These are phyloP conservation scores for Melanotus villosus DNA, from an alignment of 2,888 invertebrate species.

Conservation along the genomic window DNA sequence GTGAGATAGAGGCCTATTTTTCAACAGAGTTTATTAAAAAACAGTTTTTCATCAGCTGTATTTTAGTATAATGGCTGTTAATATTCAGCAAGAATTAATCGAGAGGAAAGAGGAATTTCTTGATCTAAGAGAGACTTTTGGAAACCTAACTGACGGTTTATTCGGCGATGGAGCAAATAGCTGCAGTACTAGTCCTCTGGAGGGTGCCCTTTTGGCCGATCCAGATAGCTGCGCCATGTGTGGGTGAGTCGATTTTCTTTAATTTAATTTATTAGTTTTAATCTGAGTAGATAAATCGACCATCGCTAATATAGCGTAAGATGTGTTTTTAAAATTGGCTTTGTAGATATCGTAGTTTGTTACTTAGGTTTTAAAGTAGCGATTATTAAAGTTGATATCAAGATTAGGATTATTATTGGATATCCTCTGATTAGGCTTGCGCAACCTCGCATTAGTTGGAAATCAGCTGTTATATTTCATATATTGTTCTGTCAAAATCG, in stretches of 20 bases:
- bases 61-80: constrained; percentile 57
- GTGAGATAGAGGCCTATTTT: constrained; percentile 53
- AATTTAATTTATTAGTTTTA: too few species aligned
- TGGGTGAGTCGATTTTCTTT: constrained; percentile 60
- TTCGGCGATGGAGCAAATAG: constrained; percentile 66
- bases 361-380: too few species aligned
- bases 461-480: too few species aligned
- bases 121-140: constrained; percentile 62
- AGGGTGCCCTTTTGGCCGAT: constrained; percentile 66
- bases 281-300: too few species aligned
- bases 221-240: constrained; percentile 68
- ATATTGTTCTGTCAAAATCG: too few species aligned
- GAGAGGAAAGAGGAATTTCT: constrained; percentile 56
- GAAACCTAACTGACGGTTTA: constrained; percentile 61
- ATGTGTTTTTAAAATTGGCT: too few species aligned
- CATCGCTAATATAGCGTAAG: too few species aligned
- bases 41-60: constrained; percentile 6
- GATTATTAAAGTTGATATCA: too few species aligned
- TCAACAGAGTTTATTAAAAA: constrained; percentile 28
- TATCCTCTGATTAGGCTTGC: too few species aligned
- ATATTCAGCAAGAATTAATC: constrained; percentile 58
- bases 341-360: too few species aligned
- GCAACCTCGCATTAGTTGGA: too few species aligned
- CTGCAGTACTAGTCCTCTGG: constrained; percentile 63
- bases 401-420: too few species aligned